phyloP scores from a whole-genome alignment of 1,140 invertebrate genomes.

The Penaeus vannamei region DNA sequence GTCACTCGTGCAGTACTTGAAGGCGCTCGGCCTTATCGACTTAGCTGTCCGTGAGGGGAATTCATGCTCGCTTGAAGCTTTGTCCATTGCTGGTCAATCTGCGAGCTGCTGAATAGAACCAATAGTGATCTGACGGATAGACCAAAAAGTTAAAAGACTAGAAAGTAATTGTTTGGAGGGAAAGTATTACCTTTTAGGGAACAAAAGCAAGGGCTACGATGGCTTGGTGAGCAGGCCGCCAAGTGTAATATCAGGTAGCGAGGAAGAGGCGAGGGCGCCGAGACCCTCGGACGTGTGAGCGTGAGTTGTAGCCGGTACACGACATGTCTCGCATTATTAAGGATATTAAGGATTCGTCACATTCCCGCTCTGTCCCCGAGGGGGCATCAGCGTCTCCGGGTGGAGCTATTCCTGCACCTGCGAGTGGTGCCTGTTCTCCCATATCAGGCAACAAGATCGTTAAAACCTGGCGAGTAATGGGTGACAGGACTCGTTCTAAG shows the following conservation, averaged over 20 bases:
- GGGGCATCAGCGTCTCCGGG: constrained; percentile 38
- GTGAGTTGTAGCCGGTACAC: background rate
- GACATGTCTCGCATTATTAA: constrained; percentile 48
- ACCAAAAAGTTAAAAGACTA: too few species aligned
- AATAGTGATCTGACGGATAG: too few species aligned
- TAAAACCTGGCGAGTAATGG: constrained; percentile 65
- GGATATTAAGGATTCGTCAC: constrained; percentile 39
- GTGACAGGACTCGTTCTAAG: constrained; percentile 62
- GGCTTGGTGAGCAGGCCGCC: background rate
- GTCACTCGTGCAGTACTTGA: too few species aligned
- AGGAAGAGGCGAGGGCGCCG: constrained; percentile 3
- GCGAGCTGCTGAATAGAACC: too few species aligned
- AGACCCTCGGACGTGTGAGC: background rate
- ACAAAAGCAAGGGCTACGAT: background rate
- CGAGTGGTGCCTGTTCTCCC: constrained; percentile 55
- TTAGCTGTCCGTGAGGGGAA: too few species aligned
- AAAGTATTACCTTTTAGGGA: too few species aligned
- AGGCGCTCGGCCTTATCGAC: too few species aligned
- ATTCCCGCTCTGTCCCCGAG: constrained; percentile 47
- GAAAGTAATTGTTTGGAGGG: too few species aligned
- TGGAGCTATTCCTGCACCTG: constrained; percentile 4
- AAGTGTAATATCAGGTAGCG: background rate
- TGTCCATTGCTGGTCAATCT: too few species aligned
- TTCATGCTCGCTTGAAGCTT: too few species aligned
- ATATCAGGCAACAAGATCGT: constrained; percentile 67